Conservation (phyloP, 2,888 invertebrate genomes). For the Leptopilina myrica region DNA sequence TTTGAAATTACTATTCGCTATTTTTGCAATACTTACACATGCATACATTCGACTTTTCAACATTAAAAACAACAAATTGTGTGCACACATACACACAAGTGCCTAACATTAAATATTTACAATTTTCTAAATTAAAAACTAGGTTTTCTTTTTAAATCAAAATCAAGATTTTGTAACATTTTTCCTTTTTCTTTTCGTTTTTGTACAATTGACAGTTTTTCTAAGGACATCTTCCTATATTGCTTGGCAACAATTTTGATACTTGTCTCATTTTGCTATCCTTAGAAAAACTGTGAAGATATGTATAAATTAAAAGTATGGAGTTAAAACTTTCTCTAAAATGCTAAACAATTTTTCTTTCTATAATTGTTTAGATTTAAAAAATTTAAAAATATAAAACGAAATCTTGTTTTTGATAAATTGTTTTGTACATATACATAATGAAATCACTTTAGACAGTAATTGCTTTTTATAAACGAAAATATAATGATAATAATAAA, state of each 20-base stretch:
- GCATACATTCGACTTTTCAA: constrained; percentile 47
- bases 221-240: too few relatives aligned
- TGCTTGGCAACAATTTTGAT: too few relatives aligned
- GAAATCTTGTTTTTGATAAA: constrained; percentile 22
- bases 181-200: not conserved
- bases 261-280: too few relatives aligned
- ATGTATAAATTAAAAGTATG: not conserved
- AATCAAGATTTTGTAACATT: not conserved
- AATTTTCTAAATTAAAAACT: not conserved
- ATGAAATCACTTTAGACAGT: not conserved
- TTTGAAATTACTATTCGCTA: not conserved
- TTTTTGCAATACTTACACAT: constrained; percentile 48
- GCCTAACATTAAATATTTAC: constrained; percentile 22
- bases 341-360: not conserved
- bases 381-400: not conserved
- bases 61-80: constrained; percentile 41
- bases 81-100: not conserved
- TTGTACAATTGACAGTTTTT: too few relatives aligned
- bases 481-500: constrained; percentile 5
- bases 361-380: not conserved
- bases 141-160: not conserved
- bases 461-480: not conserved
- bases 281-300: too few relatives aligned
- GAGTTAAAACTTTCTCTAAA: not conserved
- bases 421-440: constrained; percentile 6